phyloP scores from a whole-genome alignment of 1,140 invertebrate genomes.

The Drosophila chauvacae region DNA sequence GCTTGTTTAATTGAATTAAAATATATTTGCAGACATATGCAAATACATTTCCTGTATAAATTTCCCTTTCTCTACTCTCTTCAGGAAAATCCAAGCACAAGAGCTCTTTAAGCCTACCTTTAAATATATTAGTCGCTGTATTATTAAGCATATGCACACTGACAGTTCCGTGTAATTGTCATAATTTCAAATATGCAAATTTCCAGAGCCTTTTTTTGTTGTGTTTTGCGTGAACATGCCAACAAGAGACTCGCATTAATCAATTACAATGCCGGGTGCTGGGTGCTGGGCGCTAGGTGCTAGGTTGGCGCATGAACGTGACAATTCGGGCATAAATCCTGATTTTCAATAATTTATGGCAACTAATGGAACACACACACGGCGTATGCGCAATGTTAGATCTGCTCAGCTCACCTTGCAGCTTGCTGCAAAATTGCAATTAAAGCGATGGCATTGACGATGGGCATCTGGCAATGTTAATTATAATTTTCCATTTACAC shows the following conservation, averaged over 20 bases:
- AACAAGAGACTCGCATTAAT: conserved; percentile 64
- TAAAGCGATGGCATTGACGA: conserved; percentile 28
- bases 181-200: conserved; percentile 57
- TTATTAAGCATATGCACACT: conserved; percentile 33
- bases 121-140: background rate
- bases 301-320: conserved; percentile 55
- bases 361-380: conserved; percentile 72
- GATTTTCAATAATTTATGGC: conserved; percentile 77
- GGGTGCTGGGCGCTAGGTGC: conserved; percentile 31
- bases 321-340: conserved; percentile 75
- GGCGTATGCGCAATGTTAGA: conserved; percentile 64
- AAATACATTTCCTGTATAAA: background rate
- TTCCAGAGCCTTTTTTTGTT: conserved; percentile 13
- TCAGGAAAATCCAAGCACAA: background rate
- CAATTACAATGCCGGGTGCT: conserved; percentile 40
- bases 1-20: background rate
- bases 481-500: conserved; percentile 73
- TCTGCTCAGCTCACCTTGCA: conserved; percentile 20
- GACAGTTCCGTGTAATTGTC: conserved; percentile 48
- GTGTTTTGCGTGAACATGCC: conserved; percentile 26
- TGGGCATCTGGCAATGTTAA: conserved; percentile 71
- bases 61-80: background rate
- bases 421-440: conserved; percentile 35
- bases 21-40: background rate
- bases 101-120: background rate